Percentiles rank a stretch among this genome's conserved stretches.
phyloP scores from a whole-genome alignment of 2,888 invertebrate species.

The Lissocephala sabroskyi region DNA sequence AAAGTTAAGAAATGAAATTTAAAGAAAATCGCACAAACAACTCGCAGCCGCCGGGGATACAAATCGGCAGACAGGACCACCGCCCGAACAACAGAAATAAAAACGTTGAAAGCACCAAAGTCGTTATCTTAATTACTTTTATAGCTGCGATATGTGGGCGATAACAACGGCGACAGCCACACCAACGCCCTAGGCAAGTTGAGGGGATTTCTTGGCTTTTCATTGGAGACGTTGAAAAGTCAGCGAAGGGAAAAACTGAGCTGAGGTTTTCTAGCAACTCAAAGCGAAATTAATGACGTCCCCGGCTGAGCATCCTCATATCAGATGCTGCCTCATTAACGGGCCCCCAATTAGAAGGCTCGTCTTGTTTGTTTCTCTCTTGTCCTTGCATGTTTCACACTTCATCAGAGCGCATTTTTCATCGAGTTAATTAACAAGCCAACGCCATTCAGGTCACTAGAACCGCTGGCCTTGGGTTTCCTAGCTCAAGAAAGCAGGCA shows the following conservation, averaged over 20 bases:
- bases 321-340: conserved; percentile 43
- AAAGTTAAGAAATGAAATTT: conserved; percentile 63
- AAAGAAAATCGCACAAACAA: conserved; percentile 61
- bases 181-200: too few relatives aligned
- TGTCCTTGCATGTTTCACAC: conserved; percentile 50
- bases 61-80: conserved; percentile 12
- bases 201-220: too few relatives aligned
- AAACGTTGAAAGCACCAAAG: conserved; percentile 42
- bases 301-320: too few relatives aligned
- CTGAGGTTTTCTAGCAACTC: background rate
- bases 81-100: background rate
- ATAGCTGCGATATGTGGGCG: conserved; percentile 58
- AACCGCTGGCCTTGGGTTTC: conserved; percentile 43
- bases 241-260: too few relatives aligned
- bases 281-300: background rate
- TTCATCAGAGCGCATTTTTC: conserved; percentile 55
- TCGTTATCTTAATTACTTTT: conserved; percentile 69
- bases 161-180: conserved; percentile 10
- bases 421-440: conserved; percentile 45
- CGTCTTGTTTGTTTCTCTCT: too few relatives aligned
- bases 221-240: too few relatives aligned
- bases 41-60: conserved; percentile 26
- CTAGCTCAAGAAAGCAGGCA: conserved; percentile 8
- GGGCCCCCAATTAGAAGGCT: background rate
- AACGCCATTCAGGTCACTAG: conserved; percentile 48